These are phyloP conservation scores for Allygus modestus DNA, from an alignment of 2,888 invertebrate species.

Conservation along the genomic window DNA sequence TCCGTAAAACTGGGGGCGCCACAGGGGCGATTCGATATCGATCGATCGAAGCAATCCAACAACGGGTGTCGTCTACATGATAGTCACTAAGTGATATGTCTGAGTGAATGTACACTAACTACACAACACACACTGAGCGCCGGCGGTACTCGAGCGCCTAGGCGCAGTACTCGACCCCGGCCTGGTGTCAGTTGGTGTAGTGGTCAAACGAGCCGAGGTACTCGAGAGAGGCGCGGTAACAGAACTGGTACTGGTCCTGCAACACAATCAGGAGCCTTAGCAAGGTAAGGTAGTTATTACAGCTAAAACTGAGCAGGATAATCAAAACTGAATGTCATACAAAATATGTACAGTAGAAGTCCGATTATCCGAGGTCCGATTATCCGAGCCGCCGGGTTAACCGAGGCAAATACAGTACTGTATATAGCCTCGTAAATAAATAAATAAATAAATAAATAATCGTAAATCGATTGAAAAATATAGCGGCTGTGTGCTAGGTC, in stretches of 20 bases:
- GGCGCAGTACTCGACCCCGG: constrained; percentile 59
- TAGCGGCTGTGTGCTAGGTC: too few relatives aligned
- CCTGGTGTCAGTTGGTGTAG: constrained; percentile 80
- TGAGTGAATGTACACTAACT: constrained; percentile 44
- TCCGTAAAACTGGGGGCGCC: background rate
- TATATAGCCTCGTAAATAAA: too few relatives aligned
- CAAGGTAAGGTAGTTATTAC: too few relatives aligned
- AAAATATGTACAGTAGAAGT: too few relatives aligned
- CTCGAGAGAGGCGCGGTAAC: constrained; percentile 98
- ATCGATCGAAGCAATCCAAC: constrained; percentile 12
- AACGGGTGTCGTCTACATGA: constrained; percentile 35
- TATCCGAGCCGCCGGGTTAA: too few relatives aligned
- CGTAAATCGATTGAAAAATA: too few relatives aligned
- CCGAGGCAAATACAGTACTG: too few relatives aligned
- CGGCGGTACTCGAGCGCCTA: constrained; percentile 28
- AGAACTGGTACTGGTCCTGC: constrained; percentile 99
- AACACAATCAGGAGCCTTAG: constrained; percentile 70
- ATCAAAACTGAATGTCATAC: constrained; percentile 32
- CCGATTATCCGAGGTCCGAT: too few relatives aligned
- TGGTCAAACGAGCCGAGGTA: constrained; percentile 99
- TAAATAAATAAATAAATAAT: too few relatives aligned
- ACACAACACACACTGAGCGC: constrained; percentile 41
- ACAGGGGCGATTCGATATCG: constrained; percentile 7
- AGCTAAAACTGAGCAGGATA: too few relatives aligned
- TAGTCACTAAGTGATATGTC: constrained; percentile 48